Evolutionary conservation across 2,888 invertebrate genomes (phyloP).

Genomic region (Hirtodrosophila alboralis): DNA sequence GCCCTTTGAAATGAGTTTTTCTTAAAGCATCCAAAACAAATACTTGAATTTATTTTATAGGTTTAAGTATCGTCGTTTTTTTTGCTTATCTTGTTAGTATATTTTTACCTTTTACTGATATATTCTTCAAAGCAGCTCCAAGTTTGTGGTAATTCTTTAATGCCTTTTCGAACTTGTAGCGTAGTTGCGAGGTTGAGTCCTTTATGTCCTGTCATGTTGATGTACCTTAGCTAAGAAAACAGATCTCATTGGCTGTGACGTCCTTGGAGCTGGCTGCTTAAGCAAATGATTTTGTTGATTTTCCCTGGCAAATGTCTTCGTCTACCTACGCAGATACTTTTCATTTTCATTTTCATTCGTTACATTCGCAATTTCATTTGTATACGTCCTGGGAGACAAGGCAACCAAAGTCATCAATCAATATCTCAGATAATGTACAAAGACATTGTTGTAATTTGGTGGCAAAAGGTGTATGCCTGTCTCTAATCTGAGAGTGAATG

Average conservation of each 20-base stretch:
- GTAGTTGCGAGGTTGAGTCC: slow-evolving; percentile 6
- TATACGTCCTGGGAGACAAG: slow-evolving; percentile 34
- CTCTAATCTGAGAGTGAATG: slow-evolving; percentile 16
- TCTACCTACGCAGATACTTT: slow-evolving; percentile 30
- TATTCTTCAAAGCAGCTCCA: neutral
- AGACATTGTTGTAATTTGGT: slow-evolving; percentile 50
- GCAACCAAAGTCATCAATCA: slow-evolving; percentile 64
- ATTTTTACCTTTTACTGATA: too few relatives aligned
- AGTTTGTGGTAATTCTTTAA: slow-evolving; percentile 6
- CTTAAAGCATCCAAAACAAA: too few relatives aligned
- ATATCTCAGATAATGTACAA: slow-evolving; percentile 59
- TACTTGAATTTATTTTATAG: too few relatives aligned
- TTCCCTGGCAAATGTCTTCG: slow-evolving; percentile 48
- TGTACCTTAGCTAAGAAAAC: slow-evolving; percentile 38
- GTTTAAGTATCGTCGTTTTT: too few relatives aligned
- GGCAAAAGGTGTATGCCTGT: slow-evolving; percentile 39
- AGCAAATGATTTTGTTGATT: slow-evolving; percentile 64
- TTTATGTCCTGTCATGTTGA: slow-evolving; percentile 40
- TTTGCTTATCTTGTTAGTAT: too few relatives aligned
- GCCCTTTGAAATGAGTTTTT: slow-evolving; percentile 1
- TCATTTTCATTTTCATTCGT: slow-evolving; percentile 45
- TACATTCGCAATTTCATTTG: too few relatives aligned
- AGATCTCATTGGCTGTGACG: slow-evolving; percentile 41
- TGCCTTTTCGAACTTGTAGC: slow-evolving; percentile 10
- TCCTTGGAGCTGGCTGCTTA: slow-evolving; percentile 27